phyloP scores from a whole-genome alignment of 2,797 vertebrate genomes.

The Synaphobranchus kaupii region DNA sequence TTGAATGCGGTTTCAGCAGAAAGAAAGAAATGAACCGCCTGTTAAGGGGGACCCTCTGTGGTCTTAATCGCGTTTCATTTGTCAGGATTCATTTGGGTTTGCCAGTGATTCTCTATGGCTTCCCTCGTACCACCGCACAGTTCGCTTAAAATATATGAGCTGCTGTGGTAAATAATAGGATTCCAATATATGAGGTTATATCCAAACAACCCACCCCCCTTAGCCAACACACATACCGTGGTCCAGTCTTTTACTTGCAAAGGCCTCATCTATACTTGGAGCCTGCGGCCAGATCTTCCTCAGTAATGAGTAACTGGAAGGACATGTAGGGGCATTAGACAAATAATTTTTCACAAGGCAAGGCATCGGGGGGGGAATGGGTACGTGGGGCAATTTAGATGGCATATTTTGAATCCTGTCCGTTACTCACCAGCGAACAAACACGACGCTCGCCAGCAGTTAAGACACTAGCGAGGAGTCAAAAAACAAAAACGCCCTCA shows the following conservation, averaged over 20 bases:
- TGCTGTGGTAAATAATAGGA: not conserved
- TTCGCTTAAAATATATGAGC: not conserved
- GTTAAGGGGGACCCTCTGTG: not conserved
- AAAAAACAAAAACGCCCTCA: constrained; percentile 28
- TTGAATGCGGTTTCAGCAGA: not conserved
- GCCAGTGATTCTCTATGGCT: not conserved
- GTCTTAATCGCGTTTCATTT: not conserved
- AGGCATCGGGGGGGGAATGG: constrained; percentile 19
- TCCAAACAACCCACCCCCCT: not conserved
- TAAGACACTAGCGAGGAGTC: constrained; percentile 35
- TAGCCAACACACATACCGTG: not conserved
- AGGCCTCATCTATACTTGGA: not conserved
- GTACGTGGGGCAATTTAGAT: constrained; percentile 36
- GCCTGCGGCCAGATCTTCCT: constrained; percentile 32
- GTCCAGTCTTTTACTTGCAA: not conserved
- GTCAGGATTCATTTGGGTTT: not conserved
- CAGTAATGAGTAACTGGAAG: constrained; percentile 41
- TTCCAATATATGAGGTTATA: not conserved
- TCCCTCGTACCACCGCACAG: not conserved
- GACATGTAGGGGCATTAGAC: constrained; percentile 44
- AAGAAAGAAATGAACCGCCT: not conserved
- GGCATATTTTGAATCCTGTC: constrained; percentile 43
- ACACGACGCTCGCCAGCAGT: constrained; percentile 30
- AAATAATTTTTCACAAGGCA: constrained; percentile 42
- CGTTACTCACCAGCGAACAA: constrained; percentile 43